phyloP scores from a whole-genome alignment of 2,888 invertebrate species.

The Beris morrisii region DNA sequence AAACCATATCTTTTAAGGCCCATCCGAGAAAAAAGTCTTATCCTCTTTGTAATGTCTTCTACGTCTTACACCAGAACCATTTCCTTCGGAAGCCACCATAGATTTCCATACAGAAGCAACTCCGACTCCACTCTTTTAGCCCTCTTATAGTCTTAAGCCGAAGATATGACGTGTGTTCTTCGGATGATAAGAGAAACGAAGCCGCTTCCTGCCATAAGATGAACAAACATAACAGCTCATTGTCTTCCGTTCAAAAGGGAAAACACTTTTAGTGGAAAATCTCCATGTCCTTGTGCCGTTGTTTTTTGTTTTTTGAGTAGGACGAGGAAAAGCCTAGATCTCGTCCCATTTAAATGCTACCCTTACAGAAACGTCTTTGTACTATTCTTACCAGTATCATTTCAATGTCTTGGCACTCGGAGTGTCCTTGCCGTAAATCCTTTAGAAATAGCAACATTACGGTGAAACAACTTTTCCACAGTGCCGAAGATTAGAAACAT shows the following conservation, averaged over 20 bases:
- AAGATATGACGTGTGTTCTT: constrained; percentile 37
- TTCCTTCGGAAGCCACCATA: no score
- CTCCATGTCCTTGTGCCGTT: constrained; percentile 31
- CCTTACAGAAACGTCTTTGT: no score
- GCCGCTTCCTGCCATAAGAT: constrained; percentile 30
- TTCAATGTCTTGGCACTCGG: no score
- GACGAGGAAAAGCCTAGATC: not conserved
- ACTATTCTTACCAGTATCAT: no score
- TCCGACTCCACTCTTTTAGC: no score
- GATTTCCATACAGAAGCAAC: no score
- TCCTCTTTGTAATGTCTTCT: constrained; percentile 26
- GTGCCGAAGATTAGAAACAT: constrained; percentile 26
- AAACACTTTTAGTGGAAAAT: constrained; percentile 33
- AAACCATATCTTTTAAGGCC: constrained; percentile 8
- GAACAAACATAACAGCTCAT: constrained; percentile 34
- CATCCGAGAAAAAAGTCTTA: constrained; percentile 11
- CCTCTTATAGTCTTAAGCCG: constrained; percentile 15
- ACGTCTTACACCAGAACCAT: not conserved
- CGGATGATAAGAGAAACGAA: constrained; percentile 34
- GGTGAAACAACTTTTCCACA: not conserved
- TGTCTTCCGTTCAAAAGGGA: constrained; percentile 37
- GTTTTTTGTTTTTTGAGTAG: constrained; percentile 26
- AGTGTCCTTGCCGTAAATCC: not conserved
- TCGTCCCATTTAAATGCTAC: not conserved
- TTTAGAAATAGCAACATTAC: constrained; percentile 1